Percentiles rank a stretch among this genome's conserved stretches.
phyloP scores from a whole-genome alignment of 2,888 invertebrate genomes.

The Laspeyria flexula region DNA sequence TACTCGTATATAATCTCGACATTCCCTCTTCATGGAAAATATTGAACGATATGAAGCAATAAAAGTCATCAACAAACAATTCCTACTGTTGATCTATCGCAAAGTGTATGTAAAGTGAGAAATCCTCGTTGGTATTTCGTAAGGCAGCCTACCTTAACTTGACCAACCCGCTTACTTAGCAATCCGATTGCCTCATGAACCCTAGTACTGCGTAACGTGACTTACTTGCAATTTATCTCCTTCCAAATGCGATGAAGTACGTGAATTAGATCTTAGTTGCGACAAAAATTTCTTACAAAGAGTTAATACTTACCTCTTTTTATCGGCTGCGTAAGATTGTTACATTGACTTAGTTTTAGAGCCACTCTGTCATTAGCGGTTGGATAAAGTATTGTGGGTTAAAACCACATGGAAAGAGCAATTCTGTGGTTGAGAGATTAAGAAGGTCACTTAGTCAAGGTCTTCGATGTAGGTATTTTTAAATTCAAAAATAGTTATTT shows the following conservation, averaged over 20 bases:
- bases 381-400: too few species aligned
- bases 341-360: background rate
- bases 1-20: too few species aligned
- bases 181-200: conserved; percentile 37
- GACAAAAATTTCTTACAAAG: conserved; percentile 1
- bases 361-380: too few species aligned
- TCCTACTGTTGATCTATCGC: conserved; percentile 30
- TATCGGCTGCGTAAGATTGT: background rate
- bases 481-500: too few species aligned
- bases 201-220: conserved; percentile 21
- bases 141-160: conserved; percentile 28
- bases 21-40: background rate
- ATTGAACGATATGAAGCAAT: background rate
- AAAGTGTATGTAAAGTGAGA: conserved; percentile 28
- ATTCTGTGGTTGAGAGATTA: too few species aligned
- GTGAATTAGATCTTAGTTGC: conserved; percentile 9
- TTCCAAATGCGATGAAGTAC: conserved; percentile 16
- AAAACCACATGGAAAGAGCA: too few species aligned
- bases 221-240: conserved; percentile 27
- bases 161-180: conserved; percentile 33
- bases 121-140: conserved; percentile 31
- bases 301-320: background rate
- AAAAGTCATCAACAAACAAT: conserved; percentile 7
- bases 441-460: too few species aligned
- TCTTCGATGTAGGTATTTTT: too few species aligned